A percentile compares a stretch with the other conserved stretches of the same genome.
Evolutionary conservation across 2,797 vertebrate genomes (phyloP).

Genomic region (Cynopterus sphinx): DNA sequence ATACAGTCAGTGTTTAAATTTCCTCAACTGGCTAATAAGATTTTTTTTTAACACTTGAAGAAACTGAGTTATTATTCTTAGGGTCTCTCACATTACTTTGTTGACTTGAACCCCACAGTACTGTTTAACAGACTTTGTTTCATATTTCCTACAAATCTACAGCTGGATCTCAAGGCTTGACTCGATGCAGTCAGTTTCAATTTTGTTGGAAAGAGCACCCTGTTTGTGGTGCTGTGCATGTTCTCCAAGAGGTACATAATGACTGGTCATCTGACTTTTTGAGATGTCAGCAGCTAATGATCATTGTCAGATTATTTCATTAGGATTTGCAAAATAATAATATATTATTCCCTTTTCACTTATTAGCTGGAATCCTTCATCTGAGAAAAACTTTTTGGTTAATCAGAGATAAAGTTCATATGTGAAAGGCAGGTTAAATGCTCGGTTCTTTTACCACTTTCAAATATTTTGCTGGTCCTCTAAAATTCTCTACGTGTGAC

Average conservation of each 20-base stretch:
- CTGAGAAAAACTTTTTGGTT: background rate
- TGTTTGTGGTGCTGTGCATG: background rate
- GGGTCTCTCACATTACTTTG: background rate
- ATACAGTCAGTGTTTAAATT: background rate
- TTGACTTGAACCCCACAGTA: background rate
- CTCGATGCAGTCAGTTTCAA: background rate
- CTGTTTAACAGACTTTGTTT: background rate
- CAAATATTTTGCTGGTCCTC: background rate
- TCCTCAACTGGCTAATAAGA: background rate
- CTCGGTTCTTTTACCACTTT: background rate
- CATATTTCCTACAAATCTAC: background rate
- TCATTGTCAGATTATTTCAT: background rate
- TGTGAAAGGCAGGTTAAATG: background rate
- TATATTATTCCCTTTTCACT: background rate
- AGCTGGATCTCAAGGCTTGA: background rate
- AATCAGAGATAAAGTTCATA: background rate
- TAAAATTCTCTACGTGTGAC: background rate
- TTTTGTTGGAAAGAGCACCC: background rate
- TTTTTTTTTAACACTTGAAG: background rate
- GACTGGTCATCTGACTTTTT: background rate
- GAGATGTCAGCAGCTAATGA: background rate
- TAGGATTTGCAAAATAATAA: background rate
- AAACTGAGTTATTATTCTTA: background rate
- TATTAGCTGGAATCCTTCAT: background rate
- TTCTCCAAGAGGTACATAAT: background rate